A percentile compares a stretch with the other conserved stretches of the same genome.
Evolutionary conservation across 2,888 invertebrate genomes (phyloP).

Genomic region (Athalia cordata): DNA sequence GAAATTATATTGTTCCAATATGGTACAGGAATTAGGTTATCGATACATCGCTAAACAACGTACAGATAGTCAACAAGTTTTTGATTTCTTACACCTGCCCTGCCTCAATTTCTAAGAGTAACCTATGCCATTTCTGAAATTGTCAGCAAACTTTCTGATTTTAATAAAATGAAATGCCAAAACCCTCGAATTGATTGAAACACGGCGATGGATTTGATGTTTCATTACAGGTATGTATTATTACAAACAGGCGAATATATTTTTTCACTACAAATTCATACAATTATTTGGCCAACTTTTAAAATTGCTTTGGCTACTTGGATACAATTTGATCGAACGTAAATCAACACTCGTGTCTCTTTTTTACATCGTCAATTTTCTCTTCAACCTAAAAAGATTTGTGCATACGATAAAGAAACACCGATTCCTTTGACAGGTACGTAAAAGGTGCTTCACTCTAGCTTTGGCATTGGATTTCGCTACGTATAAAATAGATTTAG

Average conservation of each 20-base stretch:
- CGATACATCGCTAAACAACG: slow-evolving; percentile 16
- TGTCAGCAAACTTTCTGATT: background rate
- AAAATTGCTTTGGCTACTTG: slow-evolving; percentile 59
- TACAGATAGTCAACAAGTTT: slow-evolving; percentile 30
- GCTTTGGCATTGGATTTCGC: background rate
- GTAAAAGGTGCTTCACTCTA: background rate
- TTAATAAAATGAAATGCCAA: background rate
- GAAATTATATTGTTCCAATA: background rate
- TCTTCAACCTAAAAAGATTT: slow-evolving; percentile 6
- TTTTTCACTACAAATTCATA: background rate
- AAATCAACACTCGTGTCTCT: slow-evolving; percentile 60
- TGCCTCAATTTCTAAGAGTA: background rate
- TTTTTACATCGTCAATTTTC: slow-evolving; percentile 50
- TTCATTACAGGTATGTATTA: background rate
- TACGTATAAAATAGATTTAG: no score
- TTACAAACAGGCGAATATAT: slow-evolving; percentile 16
- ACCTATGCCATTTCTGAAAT: background rate
- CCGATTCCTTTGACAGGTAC: background rate
- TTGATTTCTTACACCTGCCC: background rate
- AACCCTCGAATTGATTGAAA: background rate
- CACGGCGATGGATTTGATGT: slow-evolving; percentile 2
- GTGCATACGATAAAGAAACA: slow-evolving; percentile 10
- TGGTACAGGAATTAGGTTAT: slow-evolving; percentile 8
- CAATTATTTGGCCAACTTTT: slow-evolving; percentile 30
- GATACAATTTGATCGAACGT: slow-evolving; percentile 61